Conservation (phyloP, 1,140 invertebrate genomes). For the Laupala kohalensis region DNA sequence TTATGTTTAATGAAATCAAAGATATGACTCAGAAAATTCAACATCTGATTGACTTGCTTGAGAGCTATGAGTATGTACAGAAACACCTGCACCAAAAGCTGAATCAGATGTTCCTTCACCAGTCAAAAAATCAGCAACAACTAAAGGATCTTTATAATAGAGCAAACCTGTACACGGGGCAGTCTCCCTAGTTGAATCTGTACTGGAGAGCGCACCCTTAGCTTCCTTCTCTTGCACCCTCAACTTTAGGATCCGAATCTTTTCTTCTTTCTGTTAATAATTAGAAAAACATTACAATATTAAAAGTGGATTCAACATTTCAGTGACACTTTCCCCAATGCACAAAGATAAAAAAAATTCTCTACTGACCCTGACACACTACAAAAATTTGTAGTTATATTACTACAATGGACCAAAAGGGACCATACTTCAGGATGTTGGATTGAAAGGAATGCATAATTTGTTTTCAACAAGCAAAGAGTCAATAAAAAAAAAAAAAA, state of each 20-base stretch:
- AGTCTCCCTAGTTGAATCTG: neutral
- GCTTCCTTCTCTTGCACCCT: slow-evolving; percentile 62
- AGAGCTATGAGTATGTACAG: slow-evolving; percentile 60
- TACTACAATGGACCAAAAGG: too few relatives aligned
- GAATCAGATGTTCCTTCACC: slow-evolving; percentile 64
- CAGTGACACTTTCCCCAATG: too few relatives aligned
- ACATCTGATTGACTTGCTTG: slow-evolving; percentile 66
- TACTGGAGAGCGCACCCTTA: slow-evolving; percentile 20
- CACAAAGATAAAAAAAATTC: too few relatives aligned
- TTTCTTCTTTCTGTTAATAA: slow-evolving; percentile 74
- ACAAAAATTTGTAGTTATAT: too few relatives aligned
- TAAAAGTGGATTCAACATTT: too few relatives aligned
- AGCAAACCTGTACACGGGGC: slow-evolving; percentile 7
- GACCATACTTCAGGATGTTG: too few relatives aligned
- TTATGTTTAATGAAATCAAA: too few relatives aligned
- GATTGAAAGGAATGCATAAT: too few relatives aligned
- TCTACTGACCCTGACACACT: too few relatives aligned
- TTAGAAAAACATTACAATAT: neutral
- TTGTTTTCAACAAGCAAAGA: too few relatives aligned
- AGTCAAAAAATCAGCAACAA: slow-evolving; percentile 57
- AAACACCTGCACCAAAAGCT: slow-evolving; percentile 53
- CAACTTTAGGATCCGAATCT: slow-evolving; percentile 63
- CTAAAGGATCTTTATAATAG: slow-evolving; percentile 33
- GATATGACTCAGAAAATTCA: slow-evolving; percentile 77
- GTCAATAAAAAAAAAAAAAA: too few relatives aligned